Percentiles rank a stretch among this genome's conserved stretches.
These are phyloP conservation scores for Urocyon cinereoargenteus DNA, from an alignment of 2,797 vertebrate species.

Conservation along the genomic window DNA sequence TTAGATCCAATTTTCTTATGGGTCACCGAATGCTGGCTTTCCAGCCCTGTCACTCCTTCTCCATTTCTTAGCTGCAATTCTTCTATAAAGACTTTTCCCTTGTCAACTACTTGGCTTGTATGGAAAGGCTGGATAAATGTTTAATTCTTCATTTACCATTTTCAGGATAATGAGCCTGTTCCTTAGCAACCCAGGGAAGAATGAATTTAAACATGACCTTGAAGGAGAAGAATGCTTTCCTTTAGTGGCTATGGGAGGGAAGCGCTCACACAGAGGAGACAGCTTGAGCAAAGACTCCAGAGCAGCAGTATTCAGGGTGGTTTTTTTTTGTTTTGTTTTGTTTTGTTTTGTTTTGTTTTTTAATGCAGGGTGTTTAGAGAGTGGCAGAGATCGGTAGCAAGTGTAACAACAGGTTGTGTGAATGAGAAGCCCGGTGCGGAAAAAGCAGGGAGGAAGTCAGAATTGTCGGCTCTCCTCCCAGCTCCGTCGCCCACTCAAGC, in stretches of 20 bases:
- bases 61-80: neutral
- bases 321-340: too few relatives aligned
- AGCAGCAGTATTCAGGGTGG: neutral
- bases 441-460: neutral
- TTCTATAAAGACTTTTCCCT: neutral
- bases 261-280: neutral
- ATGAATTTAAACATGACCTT: slow-evolving; percentile 22
- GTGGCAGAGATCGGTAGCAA: neutral
- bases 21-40: neutral
- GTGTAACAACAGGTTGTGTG: neutral
- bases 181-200: neutral
- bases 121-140: slow-evolving; percentile 8
- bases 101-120: neutral
- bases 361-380: neutral
- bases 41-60: neutral
- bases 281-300: neutral
- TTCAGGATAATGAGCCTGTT: neutral
- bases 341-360: too few relatives aligned
- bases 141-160: neutral
- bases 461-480: neutral
- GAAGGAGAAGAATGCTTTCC: slow-evolving; percentile 25
- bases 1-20: neutral
- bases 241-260: slow-evolving; percentile 7
- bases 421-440: neutral
- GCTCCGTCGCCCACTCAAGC: neutral